Evolutionary conservation across 2,113 vertebrate species (phyloP).

Genomic region (Pedetes capensis): DNA sequence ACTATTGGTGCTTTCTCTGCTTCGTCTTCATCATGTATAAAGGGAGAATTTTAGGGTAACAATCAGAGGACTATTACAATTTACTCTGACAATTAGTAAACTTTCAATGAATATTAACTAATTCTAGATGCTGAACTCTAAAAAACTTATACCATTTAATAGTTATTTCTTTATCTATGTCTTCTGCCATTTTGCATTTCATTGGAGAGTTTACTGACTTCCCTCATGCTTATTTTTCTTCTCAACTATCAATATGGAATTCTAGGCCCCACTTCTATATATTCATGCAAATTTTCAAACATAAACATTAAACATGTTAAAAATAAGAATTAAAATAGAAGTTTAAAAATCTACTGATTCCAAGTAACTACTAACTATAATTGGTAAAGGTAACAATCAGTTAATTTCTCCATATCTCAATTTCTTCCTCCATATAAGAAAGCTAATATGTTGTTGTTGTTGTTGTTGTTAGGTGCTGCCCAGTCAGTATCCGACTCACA

Average conservation of each 20-base stretch:
- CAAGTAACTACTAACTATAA: background rate
- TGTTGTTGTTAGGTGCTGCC: no score
- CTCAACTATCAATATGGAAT: background rate
- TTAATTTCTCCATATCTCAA: background rate
- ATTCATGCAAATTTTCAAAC: background rate
- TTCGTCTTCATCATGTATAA: background rate
- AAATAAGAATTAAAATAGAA: background rate
- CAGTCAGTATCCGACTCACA: no score
- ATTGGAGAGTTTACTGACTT: background rate
- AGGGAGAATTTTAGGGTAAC: background rate
- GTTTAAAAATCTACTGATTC: background rate
- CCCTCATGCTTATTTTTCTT: background rate
- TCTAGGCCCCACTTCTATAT: fast-evolving
- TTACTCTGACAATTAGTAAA: background rate
- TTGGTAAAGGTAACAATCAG: background rate
- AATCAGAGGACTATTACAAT: background rate
- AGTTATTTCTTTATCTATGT: background rate
- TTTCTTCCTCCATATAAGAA: background rate
- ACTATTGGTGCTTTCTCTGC: no score
- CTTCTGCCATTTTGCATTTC: background rate
- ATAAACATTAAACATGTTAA: background rate
- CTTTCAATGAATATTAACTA: background rate
- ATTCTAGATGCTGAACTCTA: background rate
- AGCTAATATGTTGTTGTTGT: no score
- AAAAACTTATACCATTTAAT: background rate